Evolutionary conservation across 2,797 vertebrate genomes (phyloP).

Genomic region (Rhodeus uyekii): DNA sequence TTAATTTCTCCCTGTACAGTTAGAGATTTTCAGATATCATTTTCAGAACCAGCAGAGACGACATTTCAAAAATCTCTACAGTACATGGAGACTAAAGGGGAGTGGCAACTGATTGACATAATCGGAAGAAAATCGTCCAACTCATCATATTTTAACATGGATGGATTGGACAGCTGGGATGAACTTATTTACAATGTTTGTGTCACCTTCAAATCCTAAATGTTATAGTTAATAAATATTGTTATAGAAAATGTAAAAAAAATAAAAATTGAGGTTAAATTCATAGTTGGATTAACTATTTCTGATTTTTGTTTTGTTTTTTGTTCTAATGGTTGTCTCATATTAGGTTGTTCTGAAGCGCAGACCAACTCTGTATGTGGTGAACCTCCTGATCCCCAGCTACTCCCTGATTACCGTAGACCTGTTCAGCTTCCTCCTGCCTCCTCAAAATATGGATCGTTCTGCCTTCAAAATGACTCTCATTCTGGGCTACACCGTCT

Average conservation of each 20-base stretch:
- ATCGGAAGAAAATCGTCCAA: rapidly evolving
- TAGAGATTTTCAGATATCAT: conserved; percentile 61
- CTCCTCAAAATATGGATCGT: conserved; percentile 68
- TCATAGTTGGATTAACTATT: background rate
- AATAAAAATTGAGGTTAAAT: too few relatives aligned
- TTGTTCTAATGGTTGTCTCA: background rate
- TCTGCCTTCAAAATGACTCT: conserved; percentile 82
- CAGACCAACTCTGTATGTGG: conserved; percentile 69
- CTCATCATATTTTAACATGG: background rate
- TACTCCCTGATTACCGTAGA: conserved; percentile 79
- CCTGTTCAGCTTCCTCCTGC: conserved; percentile 81
- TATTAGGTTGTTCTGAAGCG: conserved; percentile 67
- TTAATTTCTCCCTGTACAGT: conserved; percentile 56
- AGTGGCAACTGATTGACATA: conserved; percentile 77
- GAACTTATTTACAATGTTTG: conserved; percentile 20
- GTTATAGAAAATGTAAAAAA: background rate
- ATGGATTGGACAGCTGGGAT: background rate
- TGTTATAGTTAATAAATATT: background rate
- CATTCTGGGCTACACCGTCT: conserved; percentile 79
- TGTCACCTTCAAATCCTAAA: background rate
- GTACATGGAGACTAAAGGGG: conserved; percentile 72
- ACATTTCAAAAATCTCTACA: conserved; percentile 60
- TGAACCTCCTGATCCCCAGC: conserved; percentile 78
- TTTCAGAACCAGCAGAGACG: conserved; percentile 31
- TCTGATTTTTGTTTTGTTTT: background rate